A percentile compares a stretch with the other conserved stretches of the same genome.
Conservation (phyloP, 2,797 vertebrate species). For the Rhinogobio ventralis region DNA sequence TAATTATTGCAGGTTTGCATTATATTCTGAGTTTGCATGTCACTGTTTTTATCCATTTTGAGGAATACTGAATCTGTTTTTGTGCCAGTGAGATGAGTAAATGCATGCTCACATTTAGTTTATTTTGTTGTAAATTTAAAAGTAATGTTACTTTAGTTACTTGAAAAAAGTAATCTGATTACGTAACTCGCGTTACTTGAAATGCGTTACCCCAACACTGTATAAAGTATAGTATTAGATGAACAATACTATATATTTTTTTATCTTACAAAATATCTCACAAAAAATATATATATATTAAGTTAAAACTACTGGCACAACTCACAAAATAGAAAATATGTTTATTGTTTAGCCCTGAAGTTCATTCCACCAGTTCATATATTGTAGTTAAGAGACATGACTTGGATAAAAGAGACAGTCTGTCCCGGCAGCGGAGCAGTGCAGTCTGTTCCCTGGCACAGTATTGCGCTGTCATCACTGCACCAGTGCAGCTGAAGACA, state of each 20-base stretch:
- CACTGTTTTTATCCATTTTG: background rate
- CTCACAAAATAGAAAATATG: too few species aligned
- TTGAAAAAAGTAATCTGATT: background rate
- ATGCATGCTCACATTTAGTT: too few species aligned
- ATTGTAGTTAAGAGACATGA: background rate
- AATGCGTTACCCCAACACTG: background rate
- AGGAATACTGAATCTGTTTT: background rate
- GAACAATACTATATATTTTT: background rate
- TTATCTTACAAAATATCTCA: background rate
- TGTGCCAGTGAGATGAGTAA: too few species aligned
- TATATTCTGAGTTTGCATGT: background rate
- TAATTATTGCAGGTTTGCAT: too few species aligned
- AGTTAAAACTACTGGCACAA: background rate
- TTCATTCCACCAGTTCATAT: background rate
- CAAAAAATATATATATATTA: too few species aligned
- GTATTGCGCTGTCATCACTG: slow-evolving; percentile 47
- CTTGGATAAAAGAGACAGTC: background rate
- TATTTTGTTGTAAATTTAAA: background rate
- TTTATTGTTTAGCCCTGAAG: background rate
- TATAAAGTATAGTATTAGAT: background rate
- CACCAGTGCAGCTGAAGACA: slow-evolving; percentile 33
- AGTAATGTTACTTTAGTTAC: background rate
- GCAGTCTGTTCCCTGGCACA: slow-evolving; percentile 17
- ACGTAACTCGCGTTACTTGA: too few species aligned
- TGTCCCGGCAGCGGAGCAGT: slow-evolving; percentile 6